Evolutionary conservation across 2,113 vertebrate genomes (phyloP).

Genomic region (Trinectes maculatus): DNA sequence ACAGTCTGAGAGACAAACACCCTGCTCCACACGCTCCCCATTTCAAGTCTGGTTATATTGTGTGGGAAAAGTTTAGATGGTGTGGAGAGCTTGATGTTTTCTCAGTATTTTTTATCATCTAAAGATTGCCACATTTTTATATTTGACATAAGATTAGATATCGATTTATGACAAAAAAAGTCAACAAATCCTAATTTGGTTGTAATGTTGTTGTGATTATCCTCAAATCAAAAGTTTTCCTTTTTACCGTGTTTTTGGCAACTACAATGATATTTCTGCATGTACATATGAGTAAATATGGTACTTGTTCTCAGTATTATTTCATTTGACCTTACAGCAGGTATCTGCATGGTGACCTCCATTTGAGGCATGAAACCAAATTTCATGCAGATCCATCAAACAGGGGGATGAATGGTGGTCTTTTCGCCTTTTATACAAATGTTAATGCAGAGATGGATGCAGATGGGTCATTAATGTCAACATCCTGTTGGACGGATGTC

Average conservation of each 20-base stretch:
- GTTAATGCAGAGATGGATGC: conserved; percentile 56
- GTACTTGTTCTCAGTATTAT: neutral
- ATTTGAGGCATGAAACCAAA: conserved; percentile 60
- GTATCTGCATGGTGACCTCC: conserved; percentile 32
- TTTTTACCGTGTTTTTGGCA: conserved; percentile 16
- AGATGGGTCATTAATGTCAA: conserved; percentile 61
- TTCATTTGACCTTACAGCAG: neutral
- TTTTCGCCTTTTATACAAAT: conserved; percentile 55
- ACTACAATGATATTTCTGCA: conserved; percentile 1
- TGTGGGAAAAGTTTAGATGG: conserved; percentile 19
- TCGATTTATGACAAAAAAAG: too few relatives aligned
- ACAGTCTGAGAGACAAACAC: conserved; percentile 3
- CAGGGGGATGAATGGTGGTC: conserved; percentile 29
- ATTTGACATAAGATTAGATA: too few relatives aligned
- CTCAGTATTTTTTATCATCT: too few relatives aligned
- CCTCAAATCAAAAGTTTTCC: conserved; percentile 38
- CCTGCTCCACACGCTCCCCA: conserved; percentile 9
- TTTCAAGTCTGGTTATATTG: conserved; percentile 11
- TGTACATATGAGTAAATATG: neutral
- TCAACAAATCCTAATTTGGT: conserved; percentile 21
- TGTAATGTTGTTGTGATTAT: conserved; percentile 42
- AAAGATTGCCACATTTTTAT: too few relatives aligned
- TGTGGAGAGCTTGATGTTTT: too few relatives aligned
- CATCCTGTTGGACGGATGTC: conserved; percentile 9
- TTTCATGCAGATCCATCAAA: conserved; percentile 74